These are phyloP conservation scores for Sphaerophoria taeniata DNA, from an alignment of 2,888 invertebrate genomes.

Conservation along the genomic window DNA sequence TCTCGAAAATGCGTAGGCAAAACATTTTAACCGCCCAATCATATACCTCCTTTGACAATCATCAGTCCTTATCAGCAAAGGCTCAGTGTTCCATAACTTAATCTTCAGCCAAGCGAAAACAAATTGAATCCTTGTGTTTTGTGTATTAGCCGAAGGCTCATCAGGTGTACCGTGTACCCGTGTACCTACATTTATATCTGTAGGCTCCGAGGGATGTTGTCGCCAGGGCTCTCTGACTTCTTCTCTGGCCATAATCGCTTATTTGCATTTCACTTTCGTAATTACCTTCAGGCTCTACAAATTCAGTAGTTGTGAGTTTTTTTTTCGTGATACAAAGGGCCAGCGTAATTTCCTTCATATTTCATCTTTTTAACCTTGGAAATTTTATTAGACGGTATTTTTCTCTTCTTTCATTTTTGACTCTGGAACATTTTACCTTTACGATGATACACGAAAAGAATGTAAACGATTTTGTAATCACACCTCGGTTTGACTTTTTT, in stretches of 20 bases:
- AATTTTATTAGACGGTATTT: constrained; percentile 12
- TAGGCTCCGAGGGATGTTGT: constrained; percentile 1
- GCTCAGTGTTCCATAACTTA: too few species aligned
- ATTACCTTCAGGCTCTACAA: background rate
- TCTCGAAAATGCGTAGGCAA: too few species aligned
- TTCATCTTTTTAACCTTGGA: background rate
- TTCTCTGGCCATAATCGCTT: constrained; percentile 42
- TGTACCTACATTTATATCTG: background rate
- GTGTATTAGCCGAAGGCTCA: too few species aligned
- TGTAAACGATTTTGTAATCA: constrained; percentile 51
- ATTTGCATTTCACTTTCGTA: constrained; percentile 41
- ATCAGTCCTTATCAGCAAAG: too few species aligned
- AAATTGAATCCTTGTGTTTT: too few species aligned
- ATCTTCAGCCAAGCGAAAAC: too few species aligned
- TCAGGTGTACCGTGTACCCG: too few species aligned
- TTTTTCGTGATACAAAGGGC: background rate
- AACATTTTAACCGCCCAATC: too few species aligned
- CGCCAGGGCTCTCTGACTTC: constrained; percentile 18
- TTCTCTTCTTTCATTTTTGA: constrained; percentile 5
- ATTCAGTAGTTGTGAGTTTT: background rate
- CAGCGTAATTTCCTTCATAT: background rate
- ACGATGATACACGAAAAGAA: constrained; percentile 27
- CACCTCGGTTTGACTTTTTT: constrained; percentile 23
- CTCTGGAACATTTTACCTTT: constrained; percentile 32
- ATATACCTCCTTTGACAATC: too few species aligned